A percentile compares a stretch with the other conserved stretches of the same genome.
Evolutionary conservation across 2,113 vertebrate species (phyloP).

Genomic region (Isichthys henryi): DNA sequence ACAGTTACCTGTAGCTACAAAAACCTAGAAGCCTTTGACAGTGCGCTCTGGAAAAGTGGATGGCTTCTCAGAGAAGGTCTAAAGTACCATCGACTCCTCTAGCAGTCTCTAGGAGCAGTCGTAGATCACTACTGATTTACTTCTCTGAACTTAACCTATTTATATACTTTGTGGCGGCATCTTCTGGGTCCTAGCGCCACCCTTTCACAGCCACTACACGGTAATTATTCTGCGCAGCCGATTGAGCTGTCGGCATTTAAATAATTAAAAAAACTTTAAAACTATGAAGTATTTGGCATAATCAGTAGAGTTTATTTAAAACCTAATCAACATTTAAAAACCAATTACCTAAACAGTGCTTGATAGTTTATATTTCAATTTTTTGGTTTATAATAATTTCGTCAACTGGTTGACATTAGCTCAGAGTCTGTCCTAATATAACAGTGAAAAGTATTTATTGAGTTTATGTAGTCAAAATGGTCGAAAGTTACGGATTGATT

Average conservation of each 20-base stretch:
- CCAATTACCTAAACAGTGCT: not conserved
- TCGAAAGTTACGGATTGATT: not conserved
- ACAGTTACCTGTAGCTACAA: not conserved
- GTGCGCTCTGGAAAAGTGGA: not conserved
- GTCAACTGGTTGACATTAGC: not conserved
- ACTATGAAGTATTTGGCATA: not conserved
- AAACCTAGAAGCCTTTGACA: not conserved
- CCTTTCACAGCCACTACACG: not conserved
- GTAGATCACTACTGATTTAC: constrained; percentile 33
- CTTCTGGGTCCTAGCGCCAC: constrained; percentile 34
- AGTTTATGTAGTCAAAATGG: not conserved
- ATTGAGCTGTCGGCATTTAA: not conserved
- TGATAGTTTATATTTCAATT: not conserved
- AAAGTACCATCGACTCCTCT: not conserved
- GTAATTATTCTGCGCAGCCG: not conserved
- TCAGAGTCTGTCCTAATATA: not conserved
- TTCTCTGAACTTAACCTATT: constrained; percentile 14
- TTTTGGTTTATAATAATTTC: not conserved
- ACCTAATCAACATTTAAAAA: not conserved
- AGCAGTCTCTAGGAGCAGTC: not conserved
- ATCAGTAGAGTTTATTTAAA: not conserved
- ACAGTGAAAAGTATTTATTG: not conserved
- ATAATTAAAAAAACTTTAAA: not conserved
- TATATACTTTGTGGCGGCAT: constrained; percentile 26
- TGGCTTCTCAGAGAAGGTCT: not conserved